Base-by-base conservation (phyloP, 2,797 vertebrate genomes). In the Acrossocheilus fasciatus region DNA sequence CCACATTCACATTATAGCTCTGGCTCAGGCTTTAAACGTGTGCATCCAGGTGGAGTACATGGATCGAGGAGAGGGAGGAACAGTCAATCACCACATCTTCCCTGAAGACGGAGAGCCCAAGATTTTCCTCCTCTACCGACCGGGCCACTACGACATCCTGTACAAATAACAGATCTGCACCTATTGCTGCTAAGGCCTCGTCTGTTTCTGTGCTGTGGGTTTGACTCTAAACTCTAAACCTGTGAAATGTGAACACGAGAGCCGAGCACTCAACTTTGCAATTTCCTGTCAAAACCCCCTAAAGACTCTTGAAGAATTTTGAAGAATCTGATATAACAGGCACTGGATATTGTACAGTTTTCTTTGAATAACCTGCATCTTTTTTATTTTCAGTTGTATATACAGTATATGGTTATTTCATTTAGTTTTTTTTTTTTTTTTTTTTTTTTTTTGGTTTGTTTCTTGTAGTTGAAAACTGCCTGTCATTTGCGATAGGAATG, bases 1-100 rank as follows among this genome's bases (percentile, higher is more conserved):
- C 93, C 98, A 99, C 93, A 98, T 99, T 95, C 98, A 99, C 96
- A 97, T 99, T 96, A 98, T 99, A 83, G 97, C 98, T 3, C 95
- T 99, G 91, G 97, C 98, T 36, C 97, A 98, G 95, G 98, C 97
- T 66, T 94, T 99, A 88, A 93, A 95, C 73, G 96, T 98, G 74
- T 95, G 97, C 88, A 97, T 99, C 92, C 95, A 97, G 92, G 98
- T 99, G 95, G 98, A 98, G 91, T 99, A 98, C 94, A 98, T 99
- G 98, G 98, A 99, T 92, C 95, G 98, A 82, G 97, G 98, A 4
- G 97, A 98, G 89, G 97, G 97, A 1, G 97, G 96, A 50, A 95
- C 96, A 86, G 97, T 98, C 94, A 98, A 98, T 94, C 97, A 97
- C 81, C 98, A 99, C 79, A 90, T 98, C 88, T 98, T 99, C 91